Base-by-base conservation (phyloP, 2,888 invertebrate species). In the Ormyrus thymus region DNA sequence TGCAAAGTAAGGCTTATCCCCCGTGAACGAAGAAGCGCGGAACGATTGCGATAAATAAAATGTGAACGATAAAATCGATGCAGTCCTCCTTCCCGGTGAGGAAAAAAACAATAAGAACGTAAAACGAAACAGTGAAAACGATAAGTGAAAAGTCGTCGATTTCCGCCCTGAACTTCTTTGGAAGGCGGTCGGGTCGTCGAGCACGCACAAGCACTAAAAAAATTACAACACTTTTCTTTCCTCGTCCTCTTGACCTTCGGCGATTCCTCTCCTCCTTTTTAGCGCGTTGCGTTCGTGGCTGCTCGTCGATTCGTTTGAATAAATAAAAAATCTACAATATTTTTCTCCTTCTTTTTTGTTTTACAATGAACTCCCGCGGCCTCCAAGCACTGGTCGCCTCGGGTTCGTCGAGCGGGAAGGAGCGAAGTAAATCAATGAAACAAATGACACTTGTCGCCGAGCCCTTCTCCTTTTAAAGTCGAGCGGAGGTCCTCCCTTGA, bases 141-240 rank as follows among this genome's bases (percentile, higher is more conserved):
- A 29, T 29, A 29, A 29, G 29, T 29, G 29, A 29, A 29, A 29
- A 46, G 7, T 70, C 70, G 70, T 59, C 58, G 62, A 48, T 56
- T 58, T 15, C 70, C 13, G 13, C 48, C 10, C 69, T 10, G 55
- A 29, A 29, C 29, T 29, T 29, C 29, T 29, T 29, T 29, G 29
- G 29, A 29, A 29, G 29, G 61, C 15, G 15, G 29, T 6, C 11
- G 15, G 43, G n/a, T 62, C 48, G 50, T 62, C 69, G 69, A 74
- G 62, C 78, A 74, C 80, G 80, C 77, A 69, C 73, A 80, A 79
- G 78, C 79, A 79, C 78, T 82, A 81, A 80, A 72, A 29, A 78
- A 81, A 83, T 74, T 64, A 51, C 10, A 70, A 74, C 78, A 78
- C 78, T 70, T 50, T 70, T 61, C 48, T 68, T 62, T 79, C 7